Percentiles rank a stretch among this genome's conserved stretches.
Evolutionary conservation across 64 coral and sea anemone genomes (phyloP).

Genomic region (Actinia equina): DNA sequence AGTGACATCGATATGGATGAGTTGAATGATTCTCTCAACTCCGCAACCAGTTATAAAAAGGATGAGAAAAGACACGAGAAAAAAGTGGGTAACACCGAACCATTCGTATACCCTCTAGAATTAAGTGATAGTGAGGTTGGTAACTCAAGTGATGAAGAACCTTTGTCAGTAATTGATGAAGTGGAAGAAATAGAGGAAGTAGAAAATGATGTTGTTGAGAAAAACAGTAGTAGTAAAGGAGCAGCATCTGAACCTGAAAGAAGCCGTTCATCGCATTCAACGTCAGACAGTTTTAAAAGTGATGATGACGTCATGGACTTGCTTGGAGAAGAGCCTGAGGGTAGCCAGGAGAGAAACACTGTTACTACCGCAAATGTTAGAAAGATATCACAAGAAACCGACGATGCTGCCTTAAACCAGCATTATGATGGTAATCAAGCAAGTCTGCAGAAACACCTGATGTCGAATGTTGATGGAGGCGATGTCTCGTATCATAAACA

Average conservation of each 20-base stretch:
- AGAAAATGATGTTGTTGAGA: neutral
- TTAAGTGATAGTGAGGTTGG: constrained; percentile 44
- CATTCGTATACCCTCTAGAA: constrained; percentile 38
- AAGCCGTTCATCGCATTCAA: constrained; percentile 51
- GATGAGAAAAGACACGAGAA: neutral
- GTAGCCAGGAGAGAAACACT: constrained; percentile 34
- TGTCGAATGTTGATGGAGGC: neutral
- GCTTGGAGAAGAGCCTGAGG: constrained; percentile 67
- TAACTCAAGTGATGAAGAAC: constrained; percentile 33
- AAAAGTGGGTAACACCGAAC: constrained; percentile 1
- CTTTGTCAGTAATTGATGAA: constrained; percentile 56
- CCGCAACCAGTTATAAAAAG: constrained; percentile 20
- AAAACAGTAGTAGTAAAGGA: neutral
- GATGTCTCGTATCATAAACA: neutral
- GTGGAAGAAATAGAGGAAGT: constrained; percentile 20
- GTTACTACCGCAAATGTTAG: neutral
- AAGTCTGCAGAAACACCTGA: constrained; percentile 2
- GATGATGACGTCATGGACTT: constrained; percentile 95
- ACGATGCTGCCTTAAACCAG: neutral
- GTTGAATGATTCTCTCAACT: constrained; percentile 26
- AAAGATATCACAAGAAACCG: neutral
- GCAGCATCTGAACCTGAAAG: constrained; percentile 21
- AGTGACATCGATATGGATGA: constrained; percentile 57
- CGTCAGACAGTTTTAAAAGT: constrained; percentile 75
- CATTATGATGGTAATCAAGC: neutral